Evolutionary conservation across 2,888 invertebrate species (phyloP), one percentile per base, ranked within the genome.

Genomic region (Chelonus formosanus): DNA sequence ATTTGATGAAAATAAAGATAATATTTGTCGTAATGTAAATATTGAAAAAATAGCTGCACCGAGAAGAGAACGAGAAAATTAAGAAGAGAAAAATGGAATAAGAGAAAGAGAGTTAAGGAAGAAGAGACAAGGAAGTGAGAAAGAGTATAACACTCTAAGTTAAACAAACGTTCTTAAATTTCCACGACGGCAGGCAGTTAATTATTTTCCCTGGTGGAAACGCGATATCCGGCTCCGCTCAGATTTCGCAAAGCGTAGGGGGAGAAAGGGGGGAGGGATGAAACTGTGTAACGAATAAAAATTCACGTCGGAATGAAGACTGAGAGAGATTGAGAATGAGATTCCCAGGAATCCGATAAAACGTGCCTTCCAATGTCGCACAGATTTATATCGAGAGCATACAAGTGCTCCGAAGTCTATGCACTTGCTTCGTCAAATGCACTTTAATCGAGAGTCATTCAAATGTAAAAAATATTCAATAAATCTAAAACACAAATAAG

Each of bases 81-180:
- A 20, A 20, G 47, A 31, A 44, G 20, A 52, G 20, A 60, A 34
- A 5, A 34, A 50, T 20, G 6, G 59, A 48, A 44, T n/a, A n/a
- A 20, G 50, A 20, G 8, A 31, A 36, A 56, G 40, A 10, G 5
- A 40, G 31, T 56, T 32, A 20, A 31, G 20, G 34, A 47, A 47
- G n/a, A 61, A 48, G n/a, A 34, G 32, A 20, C 48, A 47, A 63
- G 65, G 55, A 47, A 60, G 63, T 52, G 63, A 63, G 47, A 60
- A 40, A 65, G 63, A 54, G 53, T 60, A 48, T 60, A 44, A 63
- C 63, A 67, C 74, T 76, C 71, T 75, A 76, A 78, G 75, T 80
- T 76, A 76, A 80, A 78, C 78, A 79, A 80, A 80, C 77, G 78
- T 75, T 77, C 78, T 80, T 76, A 75, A 79, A 76, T 79, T 78